Percentiles rank a stretch among this genome's conserved stretches.
These are phyloP conservation scores for Oryctes rhinoceros DNA, from an alignment of 1,140 invertebrate genomes.

Conservation along the genomic window DNA sequence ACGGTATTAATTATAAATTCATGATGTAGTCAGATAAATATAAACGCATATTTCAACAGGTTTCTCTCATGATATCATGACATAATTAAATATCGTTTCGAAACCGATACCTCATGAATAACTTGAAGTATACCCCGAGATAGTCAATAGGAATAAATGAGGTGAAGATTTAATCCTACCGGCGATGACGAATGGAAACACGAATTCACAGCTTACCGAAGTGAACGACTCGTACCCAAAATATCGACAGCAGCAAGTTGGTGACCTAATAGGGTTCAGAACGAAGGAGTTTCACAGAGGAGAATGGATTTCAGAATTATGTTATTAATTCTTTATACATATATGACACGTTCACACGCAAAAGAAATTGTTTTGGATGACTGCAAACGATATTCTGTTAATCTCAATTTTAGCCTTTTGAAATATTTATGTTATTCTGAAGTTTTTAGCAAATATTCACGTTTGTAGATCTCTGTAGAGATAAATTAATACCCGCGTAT, in stretches of 20 bases:
- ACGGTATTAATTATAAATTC: not conserved
- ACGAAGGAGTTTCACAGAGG: no score
- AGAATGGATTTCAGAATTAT: no score
- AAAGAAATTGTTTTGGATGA: no score
- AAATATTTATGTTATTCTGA: no score
- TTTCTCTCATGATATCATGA: not conserved
- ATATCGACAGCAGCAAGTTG: not conserved
- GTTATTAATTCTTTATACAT: no score
- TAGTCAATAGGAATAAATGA: not conserved
- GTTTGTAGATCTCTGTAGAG: no score
- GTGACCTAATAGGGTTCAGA: no score
- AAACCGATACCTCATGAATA: not conserved
- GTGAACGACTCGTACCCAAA: not conserved
- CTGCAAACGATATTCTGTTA: no score
- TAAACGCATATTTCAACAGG: slow-evolving; percentile 9
- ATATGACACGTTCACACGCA: no score
- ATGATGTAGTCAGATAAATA: not conserved
- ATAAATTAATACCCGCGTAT: no score
- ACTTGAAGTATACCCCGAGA: not conserved
- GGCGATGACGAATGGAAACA: not conserved
- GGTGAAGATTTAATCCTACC: not conserved
- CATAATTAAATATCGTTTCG: not conserved
- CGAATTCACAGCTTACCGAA: not conserved
- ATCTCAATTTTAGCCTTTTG: no score
- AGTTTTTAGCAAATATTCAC: no score